These are phyloP conservation scores for Keiferia lycopersicella DNA, from an alignment of 2,888 invertebrate genomes.

Conservation along the genomic window DNA sequence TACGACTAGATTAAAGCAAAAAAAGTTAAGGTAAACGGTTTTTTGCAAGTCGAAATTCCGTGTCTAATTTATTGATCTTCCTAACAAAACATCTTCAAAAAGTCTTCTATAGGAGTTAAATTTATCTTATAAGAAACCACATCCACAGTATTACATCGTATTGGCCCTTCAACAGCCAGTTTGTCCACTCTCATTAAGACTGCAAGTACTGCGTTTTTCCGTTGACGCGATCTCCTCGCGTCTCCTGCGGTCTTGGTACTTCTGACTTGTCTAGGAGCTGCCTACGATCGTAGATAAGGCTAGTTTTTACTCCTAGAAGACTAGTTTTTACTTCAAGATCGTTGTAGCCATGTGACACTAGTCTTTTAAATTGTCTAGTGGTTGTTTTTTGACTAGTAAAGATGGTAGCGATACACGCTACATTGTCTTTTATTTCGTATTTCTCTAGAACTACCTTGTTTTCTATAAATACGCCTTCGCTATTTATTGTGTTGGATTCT, in stretches of 20 bases:
- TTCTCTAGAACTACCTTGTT: not conserved
- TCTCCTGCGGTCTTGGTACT: constrained; percentile 66
- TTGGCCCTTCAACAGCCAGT: constrained; percentile 69
- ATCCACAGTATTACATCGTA: constrained; percentile 50
- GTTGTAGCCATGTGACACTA: constrained; percentile 37
- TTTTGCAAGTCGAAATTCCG: not conserved
- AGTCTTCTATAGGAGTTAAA: not conserved
- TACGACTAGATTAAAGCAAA: not conserved
- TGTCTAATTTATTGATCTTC: too few relatives aligned
- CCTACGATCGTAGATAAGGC: constrained; percentile 74
- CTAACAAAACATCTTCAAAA: too few relatives aligned
- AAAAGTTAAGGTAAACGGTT: not conserved
- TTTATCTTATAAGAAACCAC: constrained; percentile 28
- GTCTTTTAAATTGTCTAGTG: constrained; percentile 41
- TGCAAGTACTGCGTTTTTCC: constrained; percentile 68
- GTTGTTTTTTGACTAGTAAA: constrained; percentile 34
- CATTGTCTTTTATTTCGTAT: not conserved
- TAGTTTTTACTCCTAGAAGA: constrained; percentile 25
- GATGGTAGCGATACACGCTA: constrained; percentile 17
- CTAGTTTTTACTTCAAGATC: not conserved
- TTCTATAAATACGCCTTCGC: not conserved
- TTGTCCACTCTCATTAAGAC: constrained; percentile 81
- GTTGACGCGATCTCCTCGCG: constrained; percentile 47
- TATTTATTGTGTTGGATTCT: constrained; percentile 1
- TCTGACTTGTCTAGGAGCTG: constrained; percentile 65